Evolutionary conservation across 2,888 invertebrate genomes (phyloP), one percentile per base, ranked within the genome.

Genomic region (Oscheius sp.): DNA sequence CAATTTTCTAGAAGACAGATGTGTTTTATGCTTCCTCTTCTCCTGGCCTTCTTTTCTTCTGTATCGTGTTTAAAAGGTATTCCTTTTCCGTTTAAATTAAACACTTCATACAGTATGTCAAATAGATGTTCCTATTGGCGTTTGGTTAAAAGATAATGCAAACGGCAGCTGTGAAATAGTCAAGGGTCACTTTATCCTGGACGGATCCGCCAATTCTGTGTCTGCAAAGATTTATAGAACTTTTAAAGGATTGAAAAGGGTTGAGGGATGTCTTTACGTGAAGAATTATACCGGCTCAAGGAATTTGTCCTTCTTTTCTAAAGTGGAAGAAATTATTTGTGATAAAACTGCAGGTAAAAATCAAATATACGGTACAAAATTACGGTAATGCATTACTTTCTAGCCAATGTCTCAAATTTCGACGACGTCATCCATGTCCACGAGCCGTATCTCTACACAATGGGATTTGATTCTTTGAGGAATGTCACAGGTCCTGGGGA

Each of bases 111-210:
- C 18, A 49, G 49, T n/a, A 3, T 49, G 49, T 49, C 2, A 49
- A 49, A 49, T 49, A 7, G 49, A 16, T 5, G 5, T 13, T 49
- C 49, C 49, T n/a, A 49, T 49, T 18, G 49, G 49, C 5, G 13
- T n/a, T n/a, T 49, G 49, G 49, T 18, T 49, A 13, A 49, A 55
- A 55, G 5, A 55, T 55, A 16, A 55, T 25, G 7, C 25, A 55
- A 13, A 55, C 13, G 13, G 21, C 3, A 7, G 5, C 21, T 55
- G 55, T 25, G 55, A 55, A 18, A 23, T 23, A 25, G 55, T 55
- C 23, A 55, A 25, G 55, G 55, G 55, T 23, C 55, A 55, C 55
- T 55, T 55, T 55, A 25, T 55, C 7, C 21, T 55, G 55, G 55
- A 55, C 23, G 5, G 18, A 2, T 18, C 23, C 5, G 55, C 55